Base-by-base conservation (phyloP, 2,888 invertebrate species). In the Apantesis nais region DNA sequence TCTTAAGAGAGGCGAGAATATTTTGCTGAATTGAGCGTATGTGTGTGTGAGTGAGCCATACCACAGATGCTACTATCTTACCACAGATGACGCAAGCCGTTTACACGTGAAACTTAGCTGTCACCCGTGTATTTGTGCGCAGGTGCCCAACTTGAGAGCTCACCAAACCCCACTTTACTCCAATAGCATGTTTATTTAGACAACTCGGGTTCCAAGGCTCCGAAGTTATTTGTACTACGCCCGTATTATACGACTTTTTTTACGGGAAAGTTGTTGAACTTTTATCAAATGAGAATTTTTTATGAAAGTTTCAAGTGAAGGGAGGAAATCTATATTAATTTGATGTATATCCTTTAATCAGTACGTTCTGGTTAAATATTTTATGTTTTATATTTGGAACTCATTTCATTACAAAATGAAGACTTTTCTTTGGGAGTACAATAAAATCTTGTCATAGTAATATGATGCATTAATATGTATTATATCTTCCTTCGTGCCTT, bases 171-270 rank as follows among this genome's bases (percentile, higher is more conserved):
- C 67, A 58, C 37, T 34, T 65, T 29, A 22, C 55, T 67, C 37
- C 62, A 7, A 34, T 19, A 22, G 5, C 55, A 37, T 82, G 82
- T 81, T 80, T 81, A 82, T 81, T 77, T 75, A 80, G 74, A 75
- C 71, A 73, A 67, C 67, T 71, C 65, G 19, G 62, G 65, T 70
- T 70, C 67, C 66, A 37, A 67, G 65, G 44, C 19, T 37, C 69
- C 71, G 63, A 60, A 60, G 62, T 74, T 78, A 78, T 80, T 81
- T 80, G 74, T 79, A 74, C 75, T 78, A 70, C 71, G 70, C 79
- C 79, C 81, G 74, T 76, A 80, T 81, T 74, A 70, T 75, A 61
- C 58, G 74, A 80, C 65, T 80, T 79, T 78, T 39, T 64, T 58
- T 48, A 19, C 48, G 22, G 34, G 61, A 67, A 65, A 65, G 55